Evolutionary conservation across 2,113 vertebrate species (phyloP).

Genomic region (Ophiodon elongatus): DNA sequence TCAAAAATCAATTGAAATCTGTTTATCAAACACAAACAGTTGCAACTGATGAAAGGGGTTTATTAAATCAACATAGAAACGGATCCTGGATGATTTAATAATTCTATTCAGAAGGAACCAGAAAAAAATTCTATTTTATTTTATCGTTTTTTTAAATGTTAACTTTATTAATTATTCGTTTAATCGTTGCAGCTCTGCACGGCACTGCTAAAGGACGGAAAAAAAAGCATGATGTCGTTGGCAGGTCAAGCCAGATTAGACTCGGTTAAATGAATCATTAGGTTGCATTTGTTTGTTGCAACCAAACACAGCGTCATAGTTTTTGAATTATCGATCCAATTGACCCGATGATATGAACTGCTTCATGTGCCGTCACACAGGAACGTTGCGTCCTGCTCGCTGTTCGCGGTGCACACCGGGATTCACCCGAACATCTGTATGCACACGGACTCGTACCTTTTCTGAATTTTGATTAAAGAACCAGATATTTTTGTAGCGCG

Average conservation of each 20-base stretch:
- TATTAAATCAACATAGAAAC: not conserved
- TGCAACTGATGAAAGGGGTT: not conserved
- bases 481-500: not conserved
- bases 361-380: not conserved
- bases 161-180: not conserved
- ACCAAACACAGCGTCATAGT: not conserved
- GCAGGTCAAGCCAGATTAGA: not conserved
- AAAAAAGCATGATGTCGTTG: not conserved
- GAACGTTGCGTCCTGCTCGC: not conserved
- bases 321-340: not conserved
- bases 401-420: not conserved
- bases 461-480: not conserved
- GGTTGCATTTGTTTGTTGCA: not conserved
- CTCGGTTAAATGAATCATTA: not conserved
- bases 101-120: not conserved
- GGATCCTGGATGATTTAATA: too few species aligned
- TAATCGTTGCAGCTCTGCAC: not conserved
- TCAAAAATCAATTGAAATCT: constrained; percentile 18
- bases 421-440: not conserved
- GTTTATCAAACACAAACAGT: constrained; percentile 11
- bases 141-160: not conserved
- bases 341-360: not conserved
- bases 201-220: not conserved
- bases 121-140: too few species aligned
- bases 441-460: not conserved